phyloP scores from a whole-genome alignment of 1,140 invertebrate species.

The Carposina sasakii region DNA sequence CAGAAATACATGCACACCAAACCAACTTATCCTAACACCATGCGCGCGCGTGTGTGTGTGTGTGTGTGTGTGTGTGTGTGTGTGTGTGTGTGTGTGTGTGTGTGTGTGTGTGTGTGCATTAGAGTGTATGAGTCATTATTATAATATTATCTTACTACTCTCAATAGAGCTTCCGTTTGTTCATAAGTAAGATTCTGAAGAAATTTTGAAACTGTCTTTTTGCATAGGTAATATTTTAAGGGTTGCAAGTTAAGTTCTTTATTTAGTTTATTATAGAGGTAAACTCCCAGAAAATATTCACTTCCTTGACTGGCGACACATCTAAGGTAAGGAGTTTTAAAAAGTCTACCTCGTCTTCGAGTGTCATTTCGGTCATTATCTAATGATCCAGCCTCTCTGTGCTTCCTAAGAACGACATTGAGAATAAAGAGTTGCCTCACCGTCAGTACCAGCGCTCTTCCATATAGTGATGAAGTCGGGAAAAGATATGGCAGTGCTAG shows the following conservation, averaged over 20 bases:
- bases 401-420: neutral
- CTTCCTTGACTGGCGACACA: neutral
- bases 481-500: neutral
- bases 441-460: neutral
- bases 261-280: neutral
- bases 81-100: too few species aligned
- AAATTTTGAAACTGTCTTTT: too few species aligned
- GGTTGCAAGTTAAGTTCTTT: neutral
- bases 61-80: too few species aligned
- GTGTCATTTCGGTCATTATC: neutral
- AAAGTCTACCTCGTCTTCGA: neutral
- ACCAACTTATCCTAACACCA: too few species aligned
- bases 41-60: too few species aligned
- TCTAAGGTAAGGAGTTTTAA: neutral
- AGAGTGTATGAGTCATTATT: too few species aligned
- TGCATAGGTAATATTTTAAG: too few species aligned
- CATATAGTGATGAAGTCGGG: neutral
- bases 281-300: neutral
- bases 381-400: neutral
- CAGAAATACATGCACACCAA: too few species aligned
- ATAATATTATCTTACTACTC: too few species aligned
- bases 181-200: too few species aligned
- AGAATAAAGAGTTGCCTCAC: neutral
- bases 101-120: too few species aligned
- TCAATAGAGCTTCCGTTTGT: too few species aligned